A percentile compares a stretch with the other conserved stretches of the same genome.
phyloP scores from a whole-genome alignment of 2,888 invertebrate species.

The Eristalinus aeneus region DNA sequence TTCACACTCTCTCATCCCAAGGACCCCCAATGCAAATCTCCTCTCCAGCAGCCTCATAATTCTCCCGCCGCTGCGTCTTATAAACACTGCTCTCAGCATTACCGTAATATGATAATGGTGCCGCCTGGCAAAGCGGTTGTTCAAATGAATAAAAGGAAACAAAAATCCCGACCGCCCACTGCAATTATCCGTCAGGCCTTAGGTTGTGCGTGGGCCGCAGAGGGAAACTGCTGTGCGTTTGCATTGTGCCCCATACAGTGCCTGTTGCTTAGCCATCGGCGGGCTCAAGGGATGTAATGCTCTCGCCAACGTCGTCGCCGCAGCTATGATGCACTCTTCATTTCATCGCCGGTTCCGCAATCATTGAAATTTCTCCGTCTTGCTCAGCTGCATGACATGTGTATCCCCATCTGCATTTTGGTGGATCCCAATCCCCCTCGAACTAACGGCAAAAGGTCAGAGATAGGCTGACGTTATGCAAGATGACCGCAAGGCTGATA shows the following conservation, averaged over 20 bases:
- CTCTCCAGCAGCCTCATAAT: neutral
- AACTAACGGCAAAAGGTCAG: conserved; percentile 43
- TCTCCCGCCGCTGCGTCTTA: neutral
- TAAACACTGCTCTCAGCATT: conserved; percentile 27
- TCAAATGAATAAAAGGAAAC: conserved; percentile 17
- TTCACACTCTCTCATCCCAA: conserved; percentile 8
- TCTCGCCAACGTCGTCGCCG: conserved; percentile 2
- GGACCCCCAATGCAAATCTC: conserved; percentile 49
- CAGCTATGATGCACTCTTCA: conserved; percentile 11
- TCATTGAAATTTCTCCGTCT: neutral
- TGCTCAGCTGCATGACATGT: conserved; percentile 17
- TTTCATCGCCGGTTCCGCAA: conserved; percentile 9
- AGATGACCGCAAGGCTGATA: conserved; percentile 23
- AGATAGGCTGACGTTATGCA: conserved; percentile 53
- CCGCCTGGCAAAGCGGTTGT: conserved; percentile 16
- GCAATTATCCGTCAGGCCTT: conserved; percentile 25
- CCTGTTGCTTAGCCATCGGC: neutral
- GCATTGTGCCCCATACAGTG: conserved; percentile 7
- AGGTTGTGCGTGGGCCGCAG: conserved; percentile 5
- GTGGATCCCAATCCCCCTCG: neutral
- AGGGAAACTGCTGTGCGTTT: conserved; percentile 15
- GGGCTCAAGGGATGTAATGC: conserved; percentile 24
- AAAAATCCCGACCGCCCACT: conserved; percentile 53
- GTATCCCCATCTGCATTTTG: conserved; percentile 21
- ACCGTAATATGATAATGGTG: conserved; percentile 45